Conservation (phyloP, 2,888 invertebrate species). For the Drosophila nr. perissopoda region DNA sequence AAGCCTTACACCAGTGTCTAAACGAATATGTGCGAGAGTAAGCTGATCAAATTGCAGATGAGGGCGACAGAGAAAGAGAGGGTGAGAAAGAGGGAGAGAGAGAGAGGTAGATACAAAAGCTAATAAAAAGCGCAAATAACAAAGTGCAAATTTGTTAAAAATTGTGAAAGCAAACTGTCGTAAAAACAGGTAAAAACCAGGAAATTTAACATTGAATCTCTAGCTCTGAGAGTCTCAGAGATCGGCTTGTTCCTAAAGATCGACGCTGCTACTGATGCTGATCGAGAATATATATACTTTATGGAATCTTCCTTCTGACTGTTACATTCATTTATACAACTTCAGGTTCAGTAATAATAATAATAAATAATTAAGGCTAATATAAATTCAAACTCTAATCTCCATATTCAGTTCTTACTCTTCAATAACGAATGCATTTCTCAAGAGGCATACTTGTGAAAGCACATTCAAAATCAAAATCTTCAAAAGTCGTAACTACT, state of each 20-base stretch:
- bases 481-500: background rate
- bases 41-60: background rate
- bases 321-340: background rate
- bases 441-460: background rate
- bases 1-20: background rate
- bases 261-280: background rate
- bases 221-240: background rate
- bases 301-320: background rate
- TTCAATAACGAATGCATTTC: too few species aligned
- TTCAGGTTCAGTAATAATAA: background rate
- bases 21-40: background rate
- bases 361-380: background rate
- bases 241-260: background rate
- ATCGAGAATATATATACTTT: background rate
- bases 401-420: too few species aligned
- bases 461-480: background rate
- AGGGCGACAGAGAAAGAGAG: background rate
- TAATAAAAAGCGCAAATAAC: background rate
- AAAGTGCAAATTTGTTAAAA: background rate
- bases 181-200: background rate
- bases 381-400: background rate
- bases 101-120: background rate
- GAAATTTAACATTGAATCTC: background rate
- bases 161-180: background rate
- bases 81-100: accelerated